Evolutionary conservation across 2,888 invertebrate genomes (phyloP), one percentile per base, ranked within the genome.

Genomic region (Pecten maximus): DNA sequence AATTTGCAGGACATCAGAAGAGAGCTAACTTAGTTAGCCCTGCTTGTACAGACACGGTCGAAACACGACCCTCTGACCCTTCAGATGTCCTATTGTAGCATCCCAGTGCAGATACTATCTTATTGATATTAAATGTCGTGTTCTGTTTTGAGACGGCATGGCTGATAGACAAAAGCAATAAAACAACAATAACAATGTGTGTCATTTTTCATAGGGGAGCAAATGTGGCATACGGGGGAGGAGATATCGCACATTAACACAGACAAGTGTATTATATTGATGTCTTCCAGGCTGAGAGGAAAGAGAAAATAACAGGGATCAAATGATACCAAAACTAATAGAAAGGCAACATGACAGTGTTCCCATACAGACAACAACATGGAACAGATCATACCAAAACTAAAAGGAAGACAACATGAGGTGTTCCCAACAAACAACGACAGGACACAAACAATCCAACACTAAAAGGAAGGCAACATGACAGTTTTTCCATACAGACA

Each of bases 1-100:
- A 74, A 2, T 74, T 74, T 74, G 35, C 74, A 74, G 74, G 35
- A 74, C 74, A 74, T 74, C 74, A 74, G 74, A 74, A 74, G 74
- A 74, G 16, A 28, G 35, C 35, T 74, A 74, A 74, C 74, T 74
- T 28, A 12, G 74, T 74, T 74, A 74, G 74, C 2, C 28, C 74
- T 35, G 28, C 35, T 2, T 35, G 74, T 2, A 74, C 35, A 74
- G 74, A 74, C 74, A 35, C 74, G 74, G 74, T 74, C 35, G 28
- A 35, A 74, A 74, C 28, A 35, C 74, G 74, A 74, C 74, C 74
- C 74, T 74, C 74, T 35, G 74, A 74, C 28, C 74, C 74, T 74
- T 74, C 28, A 74, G 35, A 74, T 35, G 74, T 74, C 15, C 74
- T 28, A 35, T 0, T 35, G 35, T 74, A 74, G 8, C 35, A 28